Evolutionary conservation across 2,888 invertebrate genomes (phyloP).

Genomic region (Xestia sexstrigata): DNA sequence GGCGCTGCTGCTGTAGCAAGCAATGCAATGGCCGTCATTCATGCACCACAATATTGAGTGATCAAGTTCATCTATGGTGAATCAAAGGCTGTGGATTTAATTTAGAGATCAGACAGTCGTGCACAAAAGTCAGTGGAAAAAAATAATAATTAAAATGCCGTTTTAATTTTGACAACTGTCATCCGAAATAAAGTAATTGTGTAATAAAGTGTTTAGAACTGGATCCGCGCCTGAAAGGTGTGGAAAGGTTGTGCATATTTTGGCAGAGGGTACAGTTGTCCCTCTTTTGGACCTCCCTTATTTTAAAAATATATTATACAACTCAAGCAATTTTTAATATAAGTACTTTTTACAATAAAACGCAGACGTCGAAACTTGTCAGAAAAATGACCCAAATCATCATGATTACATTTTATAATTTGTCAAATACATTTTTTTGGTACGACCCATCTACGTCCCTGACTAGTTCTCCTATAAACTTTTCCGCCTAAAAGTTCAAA

Average conservation of each 20-base stretch:
- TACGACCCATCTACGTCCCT: conserved; percentile 14
- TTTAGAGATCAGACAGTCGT: too few species aligned
- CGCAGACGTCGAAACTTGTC: conserved; percentile 6
- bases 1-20: too few species aligned
- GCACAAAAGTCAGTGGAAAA: too few species aligned
- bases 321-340: conserved; percentile 6
- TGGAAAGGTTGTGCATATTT: conserved; percentile 17
- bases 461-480: conserved; percentile 13
- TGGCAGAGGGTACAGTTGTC: neutral
- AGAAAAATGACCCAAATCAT: conserved; percentile 17
- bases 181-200: too few species aligned
- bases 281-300: neutral
- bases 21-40: too few species aligned
- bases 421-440: conserved; percentile 23
- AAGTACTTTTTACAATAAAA: conserved; percentile 1
- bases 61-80: too few species aligned
- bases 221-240: too few species aligned
- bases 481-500: conserved; percentile 10
- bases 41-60: too few species aligned
- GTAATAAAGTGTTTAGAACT: too few species aligned
- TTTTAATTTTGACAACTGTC: too few species aligned
- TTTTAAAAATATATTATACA: conserved; percentile 19
- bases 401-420: conserved; percentile 11
- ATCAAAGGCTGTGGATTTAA: too few species aligned
- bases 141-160: too few species aligned